Conservation (phyloP, 1,140 invertebrate genomes). For the Penaeus chinensis region DNA sequence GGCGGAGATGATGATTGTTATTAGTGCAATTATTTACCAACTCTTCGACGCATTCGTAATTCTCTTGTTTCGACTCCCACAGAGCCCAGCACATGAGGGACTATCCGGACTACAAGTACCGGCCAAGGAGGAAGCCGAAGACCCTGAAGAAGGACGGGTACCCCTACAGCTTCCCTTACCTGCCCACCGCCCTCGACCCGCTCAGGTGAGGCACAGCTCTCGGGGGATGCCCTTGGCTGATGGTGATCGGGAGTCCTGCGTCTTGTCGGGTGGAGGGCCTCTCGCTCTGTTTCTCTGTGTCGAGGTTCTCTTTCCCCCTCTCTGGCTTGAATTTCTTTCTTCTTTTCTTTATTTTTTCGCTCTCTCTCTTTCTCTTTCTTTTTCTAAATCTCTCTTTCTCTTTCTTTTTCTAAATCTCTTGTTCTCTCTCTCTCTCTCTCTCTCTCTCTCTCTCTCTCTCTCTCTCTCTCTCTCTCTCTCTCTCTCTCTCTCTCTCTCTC, state of each 20-base stretch:
- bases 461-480: too few species aligned
- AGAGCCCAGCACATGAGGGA: conserved; percentile 92
- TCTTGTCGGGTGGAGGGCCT: neutral
- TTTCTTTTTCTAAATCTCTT: conserved; percentile 3
- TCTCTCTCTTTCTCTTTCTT: conserved; percentile 7
- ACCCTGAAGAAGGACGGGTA: conserved; percentile 54
- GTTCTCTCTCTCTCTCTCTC: neutral
- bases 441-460: too few species aligned
- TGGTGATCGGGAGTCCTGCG: neutral
- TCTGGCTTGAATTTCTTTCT: neutral
- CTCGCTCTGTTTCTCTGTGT: neutral
- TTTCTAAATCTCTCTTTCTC: conserved; percentile 23
- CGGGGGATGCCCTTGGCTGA: neutral
- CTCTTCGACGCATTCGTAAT: neutral
- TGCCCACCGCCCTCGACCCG: conserved; percentile 51
- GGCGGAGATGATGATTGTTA: too few species aligned
- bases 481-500: too few species aligned
- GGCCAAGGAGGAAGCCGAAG: conserved; percentile 87
- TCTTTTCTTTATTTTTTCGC: neutral
- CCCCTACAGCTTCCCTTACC: conserved; percentile 54
- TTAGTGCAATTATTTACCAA: neutral
- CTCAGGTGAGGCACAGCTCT: conserved; percentile 39
- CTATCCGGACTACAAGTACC: conserved; percentile 98
- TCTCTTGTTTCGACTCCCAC: neutral
- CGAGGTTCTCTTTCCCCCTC: neutral